phyloP scores from a whole-genome alignment of 1,140 invertebrate species.

The Pseudomyrmex sp. region DNA sequence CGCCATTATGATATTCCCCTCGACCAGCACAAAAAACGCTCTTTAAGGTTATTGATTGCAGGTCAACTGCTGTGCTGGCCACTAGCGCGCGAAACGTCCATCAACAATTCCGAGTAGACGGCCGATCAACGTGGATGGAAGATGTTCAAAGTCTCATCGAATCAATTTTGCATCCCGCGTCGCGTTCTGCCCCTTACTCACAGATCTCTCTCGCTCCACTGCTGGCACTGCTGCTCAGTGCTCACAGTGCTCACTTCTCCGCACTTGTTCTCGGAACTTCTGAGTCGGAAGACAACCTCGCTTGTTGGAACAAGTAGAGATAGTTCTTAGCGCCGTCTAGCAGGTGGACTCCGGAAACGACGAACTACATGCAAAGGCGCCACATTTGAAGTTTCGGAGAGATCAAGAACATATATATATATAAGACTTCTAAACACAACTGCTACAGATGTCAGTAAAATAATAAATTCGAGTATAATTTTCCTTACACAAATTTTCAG shows the following conservation, averaged over 20 bases:
- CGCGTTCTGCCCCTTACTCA: not conserved
- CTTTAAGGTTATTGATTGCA: constrained; percentile 48
- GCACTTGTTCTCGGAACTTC: too few species aligned
- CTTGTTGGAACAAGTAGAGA: too few species aligned
- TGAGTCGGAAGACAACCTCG: too few species aligned
- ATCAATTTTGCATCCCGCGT: not conserved
- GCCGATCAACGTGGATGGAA: too few species aligned
- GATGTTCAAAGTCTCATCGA: not conserved
- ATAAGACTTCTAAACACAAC: too few species aligned
- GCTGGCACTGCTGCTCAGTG: not conserved
- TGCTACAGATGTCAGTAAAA: too few species aligned
- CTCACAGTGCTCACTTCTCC: not conserved
- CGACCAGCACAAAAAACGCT: constrained; percentile 44
- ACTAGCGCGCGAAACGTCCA: not conserved
- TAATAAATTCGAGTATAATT: too few species aligned
- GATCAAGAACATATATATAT: too few species aligned
- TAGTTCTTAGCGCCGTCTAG: too few species aligned
- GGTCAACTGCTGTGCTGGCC: constrained; percentile 11
- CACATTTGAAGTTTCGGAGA: not conserved
- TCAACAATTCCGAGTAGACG: constrained; percentile 13
- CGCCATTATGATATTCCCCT: constrained; percentile 61
- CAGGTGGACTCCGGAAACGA: not conserved
- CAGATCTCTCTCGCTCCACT: not conserved
- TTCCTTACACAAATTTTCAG: too few species aligned
- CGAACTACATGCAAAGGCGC: not conserved